Evolutionary conservation across 2,113 vertebrate species (phyloP).

Genomic region (Pituophis catenifer): DNA sequence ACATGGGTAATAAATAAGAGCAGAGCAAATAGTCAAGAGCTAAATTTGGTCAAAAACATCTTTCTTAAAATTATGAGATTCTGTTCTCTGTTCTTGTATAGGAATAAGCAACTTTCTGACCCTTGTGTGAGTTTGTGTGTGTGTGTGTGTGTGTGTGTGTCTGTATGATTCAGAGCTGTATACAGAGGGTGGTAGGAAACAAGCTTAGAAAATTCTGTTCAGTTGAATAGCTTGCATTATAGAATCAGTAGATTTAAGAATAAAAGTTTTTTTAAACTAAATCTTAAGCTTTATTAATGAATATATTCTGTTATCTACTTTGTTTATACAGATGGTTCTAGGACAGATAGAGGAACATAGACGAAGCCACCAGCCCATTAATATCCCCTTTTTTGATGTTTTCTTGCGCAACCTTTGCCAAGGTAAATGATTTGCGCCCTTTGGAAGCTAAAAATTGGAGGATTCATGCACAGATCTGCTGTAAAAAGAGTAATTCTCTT

Average conservation of each 20-base stretch:
- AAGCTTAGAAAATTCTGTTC: not conserved
- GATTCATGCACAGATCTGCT: too few species aligned
- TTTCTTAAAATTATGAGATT: not conserved
- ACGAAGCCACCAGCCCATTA: slow-evolving; percentile 86
- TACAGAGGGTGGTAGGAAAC: not conserved
- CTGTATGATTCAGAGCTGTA: not conserved
- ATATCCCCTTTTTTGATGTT: slow-evolving; percentile 93
- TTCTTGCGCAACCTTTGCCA: slow-evolving; percentile 90
- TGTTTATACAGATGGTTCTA: slow-evolving; percentile 81
- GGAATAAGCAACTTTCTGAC: not conserved
- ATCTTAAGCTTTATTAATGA: not conserved
- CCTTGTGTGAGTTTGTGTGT: not conserved
- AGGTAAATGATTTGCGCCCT: slow-evolving; percentile 67
- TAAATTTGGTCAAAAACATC: not conserved
- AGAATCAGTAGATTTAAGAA: not conserved
- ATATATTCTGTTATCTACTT: not conserved
- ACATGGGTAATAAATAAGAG: not conserved
- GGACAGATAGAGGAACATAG: slow-evolving; percentile 95
- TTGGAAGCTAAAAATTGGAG: not conserved
- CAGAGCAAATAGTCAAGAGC: not conserved
- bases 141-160: not conserved
- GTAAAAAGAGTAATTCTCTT: not conserved
- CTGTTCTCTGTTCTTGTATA: not conserved
- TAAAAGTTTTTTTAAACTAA: not conserved
- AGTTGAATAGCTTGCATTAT: not conserved